Percentiles rank a stretch among this genome's conserved stretches.
phyloP scores from a whole-genome alignment of 92 coral and sea anemone genomes.

The Montipora capitata region DNA sequence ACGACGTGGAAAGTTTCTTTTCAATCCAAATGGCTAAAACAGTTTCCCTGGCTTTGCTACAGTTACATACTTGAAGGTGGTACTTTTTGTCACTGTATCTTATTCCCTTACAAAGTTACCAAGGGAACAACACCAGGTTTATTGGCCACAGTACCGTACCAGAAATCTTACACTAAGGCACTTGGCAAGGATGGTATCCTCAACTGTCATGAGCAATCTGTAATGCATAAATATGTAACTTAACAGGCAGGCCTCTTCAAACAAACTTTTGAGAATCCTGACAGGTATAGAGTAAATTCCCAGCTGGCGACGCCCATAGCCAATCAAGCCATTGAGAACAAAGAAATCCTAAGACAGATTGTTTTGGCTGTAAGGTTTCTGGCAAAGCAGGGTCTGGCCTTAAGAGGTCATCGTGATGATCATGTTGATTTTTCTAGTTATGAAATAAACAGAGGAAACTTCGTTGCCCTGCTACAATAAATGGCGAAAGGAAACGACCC shows the following conservation, averaged over 20 bases:
- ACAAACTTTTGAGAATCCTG: conserved; percentile 63
- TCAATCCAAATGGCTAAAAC: conserved; percentile 69
- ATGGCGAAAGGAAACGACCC: conserved; percentile 64
- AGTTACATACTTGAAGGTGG: conserved; percentile 75
- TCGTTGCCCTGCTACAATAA: conserved; percentile 60
- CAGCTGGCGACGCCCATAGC: conserved; percentile 60
- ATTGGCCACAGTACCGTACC: conserved; percentile 60
- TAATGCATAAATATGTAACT: conserved; percentile 46
- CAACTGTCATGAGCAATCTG: conserved; percentile 66
- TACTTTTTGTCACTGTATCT: conserved; percentile 63
- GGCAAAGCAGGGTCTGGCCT: conserved; percentile 74
- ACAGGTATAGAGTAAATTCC: conserved; percentile 66
- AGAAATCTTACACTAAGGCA: conserved; percentile 63
- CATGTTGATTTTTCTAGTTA: conserved; percentile 58
- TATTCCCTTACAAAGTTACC: conserved; percentile 55
- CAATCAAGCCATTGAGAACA: conserved; percentile 61
- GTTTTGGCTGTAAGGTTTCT: conserved; percentile 63
- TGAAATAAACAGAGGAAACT: conserved; percentile 69
- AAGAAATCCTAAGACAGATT: conserved; percentile 64
- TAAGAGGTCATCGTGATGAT: conserved; percentile 73
- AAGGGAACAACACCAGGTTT: conserved; percentile 72
- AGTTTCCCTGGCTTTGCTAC: conserved; percentile 69
- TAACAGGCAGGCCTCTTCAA: conserved; percentile 69
- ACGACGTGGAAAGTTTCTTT: conserved; percentile 66
- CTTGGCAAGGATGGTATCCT: conserved; percentile 62